Percentiles rank a stretch among this genome's conserved stretches.
Conservation (phyloP, 2,113 vertebrate species). For the Pelmatolapia mariae region DNA sequence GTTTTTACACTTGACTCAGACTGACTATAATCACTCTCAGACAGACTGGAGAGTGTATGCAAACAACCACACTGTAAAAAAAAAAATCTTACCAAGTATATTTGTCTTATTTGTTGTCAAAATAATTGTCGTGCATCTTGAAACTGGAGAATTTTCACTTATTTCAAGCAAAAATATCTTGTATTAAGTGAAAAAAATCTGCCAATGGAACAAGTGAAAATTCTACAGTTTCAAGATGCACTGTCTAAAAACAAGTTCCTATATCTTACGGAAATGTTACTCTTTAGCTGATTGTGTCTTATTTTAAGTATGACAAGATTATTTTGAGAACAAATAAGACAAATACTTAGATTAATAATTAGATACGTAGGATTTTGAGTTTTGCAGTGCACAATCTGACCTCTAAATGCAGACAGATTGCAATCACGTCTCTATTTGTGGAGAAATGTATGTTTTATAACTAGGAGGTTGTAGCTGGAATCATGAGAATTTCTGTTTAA, state of each 20-base stretch:
- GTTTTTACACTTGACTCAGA: background rate
- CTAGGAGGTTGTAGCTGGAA: background rate
- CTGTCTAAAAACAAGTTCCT: background rate
- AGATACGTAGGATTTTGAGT: background rate
- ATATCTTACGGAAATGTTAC: background rate
- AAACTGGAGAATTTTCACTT: background rate
- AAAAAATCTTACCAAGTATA: background rate
- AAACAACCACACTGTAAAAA: background rate
- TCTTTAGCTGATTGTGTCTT: background rate
- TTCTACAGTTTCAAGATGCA: background rate
- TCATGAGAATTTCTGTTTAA: background rate
- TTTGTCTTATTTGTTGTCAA: background rate
- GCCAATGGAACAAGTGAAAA: background rate
- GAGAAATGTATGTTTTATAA: background rate
- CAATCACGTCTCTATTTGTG: background rate
- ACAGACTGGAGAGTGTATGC: background rate
- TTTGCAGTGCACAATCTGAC: background rate
- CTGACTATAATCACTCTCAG: background rate
- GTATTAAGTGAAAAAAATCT: background rate
- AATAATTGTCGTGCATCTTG: background rate
- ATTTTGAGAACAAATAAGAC: background rate
- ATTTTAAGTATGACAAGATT: background rate
- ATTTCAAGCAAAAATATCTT: background rate
- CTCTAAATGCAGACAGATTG: background rate
- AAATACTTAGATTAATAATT: background rate